Conservation (phyloP, 2,888 invertebrate species). For the Alviniconcha strummeri region DNA sequence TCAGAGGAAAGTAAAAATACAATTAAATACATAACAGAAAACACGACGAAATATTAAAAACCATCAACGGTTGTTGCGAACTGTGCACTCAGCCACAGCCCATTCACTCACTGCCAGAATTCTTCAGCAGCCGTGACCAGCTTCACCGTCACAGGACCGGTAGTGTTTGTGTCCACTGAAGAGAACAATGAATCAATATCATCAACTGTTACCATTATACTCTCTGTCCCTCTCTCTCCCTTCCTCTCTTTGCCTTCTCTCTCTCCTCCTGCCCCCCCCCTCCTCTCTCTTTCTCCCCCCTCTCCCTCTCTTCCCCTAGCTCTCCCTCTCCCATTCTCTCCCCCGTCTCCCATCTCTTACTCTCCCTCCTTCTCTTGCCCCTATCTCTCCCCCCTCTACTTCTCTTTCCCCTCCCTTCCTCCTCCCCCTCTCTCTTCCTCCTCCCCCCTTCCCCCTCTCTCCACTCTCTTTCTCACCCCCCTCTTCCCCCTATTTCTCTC, state of each 20-base stretch:
- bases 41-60: neutral
- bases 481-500: no score
- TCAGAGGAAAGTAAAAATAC: no score
- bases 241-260: neutral
- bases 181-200: neutral
- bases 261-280: no score
- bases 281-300: neutral
- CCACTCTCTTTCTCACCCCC: no score
- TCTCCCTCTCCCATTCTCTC: neutral
- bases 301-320: neutral
- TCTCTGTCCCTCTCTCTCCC: neutral
- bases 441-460: no score
- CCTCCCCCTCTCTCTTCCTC: no score
- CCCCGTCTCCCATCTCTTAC: neutral
- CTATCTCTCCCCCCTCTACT: neutral
- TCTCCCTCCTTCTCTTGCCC: neutral
- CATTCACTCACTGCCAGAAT: conserved; percentile 24
- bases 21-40: neutral
- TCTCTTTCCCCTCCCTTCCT: neutral
- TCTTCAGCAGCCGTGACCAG: conserved; percentile 24
- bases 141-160: neutral
- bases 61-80: no score
- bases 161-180: neutral
- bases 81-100: no score
- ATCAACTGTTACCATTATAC: neutral